These are phyloP conservation scores for Nezara viridula DNA, from an alignment of 2,888 invertebrate species.

Conservation along the genomic window DNA sequence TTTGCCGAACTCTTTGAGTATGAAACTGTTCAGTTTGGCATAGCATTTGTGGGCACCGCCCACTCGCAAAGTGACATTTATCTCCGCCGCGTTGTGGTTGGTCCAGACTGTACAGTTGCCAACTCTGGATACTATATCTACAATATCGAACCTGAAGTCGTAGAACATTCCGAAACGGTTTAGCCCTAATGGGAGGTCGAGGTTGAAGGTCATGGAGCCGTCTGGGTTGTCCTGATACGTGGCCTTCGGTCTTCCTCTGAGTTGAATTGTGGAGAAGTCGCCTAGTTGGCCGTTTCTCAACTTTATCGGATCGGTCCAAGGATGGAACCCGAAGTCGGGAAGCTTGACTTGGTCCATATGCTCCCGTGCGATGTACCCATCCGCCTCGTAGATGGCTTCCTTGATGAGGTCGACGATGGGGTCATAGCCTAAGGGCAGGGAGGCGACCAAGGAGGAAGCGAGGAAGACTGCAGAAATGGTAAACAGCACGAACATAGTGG, in stretches of 20 bases:
- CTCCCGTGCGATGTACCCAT: neutral
- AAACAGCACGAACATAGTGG: neutral
- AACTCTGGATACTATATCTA: neutral
- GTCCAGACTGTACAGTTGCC: neutral
- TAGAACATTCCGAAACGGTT: neutral
- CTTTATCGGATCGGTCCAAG: neutral
- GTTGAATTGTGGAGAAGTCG: conserved; percentile 29
- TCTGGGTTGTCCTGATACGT: neutral
- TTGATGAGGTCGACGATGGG: neutral
- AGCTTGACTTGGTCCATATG: neutral
- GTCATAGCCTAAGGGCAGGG: neutral
- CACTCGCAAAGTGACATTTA: neutral
- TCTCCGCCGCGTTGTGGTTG: neutral
- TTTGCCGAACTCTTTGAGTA: neutral
- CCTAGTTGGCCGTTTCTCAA: neutral
- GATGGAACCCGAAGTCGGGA: neutral
- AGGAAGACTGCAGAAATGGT: neutral
- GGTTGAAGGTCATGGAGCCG: neutral
- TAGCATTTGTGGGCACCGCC: neutral
- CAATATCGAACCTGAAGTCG: neutral
- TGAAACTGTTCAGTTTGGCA: neutral
- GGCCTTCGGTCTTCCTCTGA: neutral
- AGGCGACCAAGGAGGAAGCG: neutral
- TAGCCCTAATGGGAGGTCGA: neutral
- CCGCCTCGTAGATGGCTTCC: neutral